Percentiles rank a stretch among this genome's conserved stretches.
Conservation (phyloP, 2,888 invertebrate species). For the Drosophila prostipennis region DNA sequence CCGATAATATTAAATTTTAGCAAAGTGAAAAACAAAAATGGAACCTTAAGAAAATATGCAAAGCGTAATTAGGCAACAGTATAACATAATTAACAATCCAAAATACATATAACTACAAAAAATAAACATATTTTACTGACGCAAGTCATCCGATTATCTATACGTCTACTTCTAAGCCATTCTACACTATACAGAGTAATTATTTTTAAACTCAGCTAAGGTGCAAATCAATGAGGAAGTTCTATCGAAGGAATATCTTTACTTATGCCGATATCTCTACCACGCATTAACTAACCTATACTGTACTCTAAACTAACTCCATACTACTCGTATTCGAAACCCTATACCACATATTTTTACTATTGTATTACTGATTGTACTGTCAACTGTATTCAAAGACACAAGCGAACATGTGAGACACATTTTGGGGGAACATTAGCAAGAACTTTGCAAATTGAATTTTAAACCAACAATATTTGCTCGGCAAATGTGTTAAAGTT, state of each 20-base stretch:
- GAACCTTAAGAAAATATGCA: conserved; percentile 28
- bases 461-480: conserved; percentile 66
- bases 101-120: conserved; percentile 34
- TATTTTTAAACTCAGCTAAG: conserved; percentile 42
- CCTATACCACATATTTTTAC: conserved; percentile 46
- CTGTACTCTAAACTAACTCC: conserved; percentile 29
- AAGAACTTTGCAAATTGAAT: conserved; percentile 70
- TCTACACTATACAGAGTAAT: conserved; percentile 34
- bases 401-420: conserved; percentile 75
- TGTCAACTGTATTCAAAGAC: conserved; percentile 42
- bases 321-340: conserved; percentile 32
- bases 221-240: conserved; percentile 21
- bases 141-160: conserved; percentile 33
- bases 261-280: conserved; percentile 40
- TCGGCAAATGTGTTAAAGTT: conserved; percentile 61
- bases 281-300: conserved; percentile 46
- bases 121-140: conserved; percentile 42
- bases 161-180: conserved; percentile 32
- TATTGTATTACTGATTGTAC: conserved; percentile 38
- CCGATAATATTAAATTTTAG: conserved; percentile 80
- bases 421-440: conserved; percentile 77
- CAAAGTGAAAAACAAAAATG: conserved; percentile 46
- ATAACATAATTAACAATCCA: conserved; percentile 41
- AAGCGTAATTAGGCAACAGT: conserved; percentile 30
- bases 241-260: conserved; percentile 24